A percentile compares a stretch with the other conserved stretches of the same genome.
phyloP scores from a whole-genome alignment of 2,888 invertebrate species.

The Atethmia centrago region DNA sequence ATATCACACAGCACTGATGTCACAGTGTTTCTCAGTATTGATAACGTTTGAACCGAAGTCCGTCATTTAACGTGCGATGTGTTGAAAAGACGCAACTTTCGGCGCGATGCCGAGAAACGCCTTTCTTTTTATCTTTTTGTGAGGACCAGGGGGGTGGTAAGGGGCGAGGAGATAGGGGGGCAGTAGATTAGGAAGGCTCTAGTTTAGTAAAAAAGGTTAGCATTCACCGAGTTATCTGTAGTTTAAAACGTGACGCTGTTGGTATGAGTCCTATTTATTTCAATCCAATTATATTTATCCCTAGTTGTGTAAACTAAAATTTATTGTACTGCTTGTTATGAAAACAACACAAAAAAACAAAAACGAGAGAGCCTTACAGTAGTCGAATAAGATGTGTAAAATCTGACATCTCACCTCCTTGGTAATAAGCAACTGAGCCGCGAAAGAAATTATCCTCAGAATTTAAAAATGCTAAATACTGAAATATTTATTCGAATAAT shows the following conservation, averaged over 20 bases:
- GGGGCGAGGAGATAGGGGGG: neutral
- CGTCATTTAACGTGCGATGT: slow-evolving; percentile 30
- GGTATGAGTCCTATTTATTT: neutral
- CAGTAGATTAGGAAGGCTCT: slow-evolving; percentile 46
- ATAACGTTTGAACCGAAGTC: neutral
- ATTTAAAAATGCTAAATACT: no score
- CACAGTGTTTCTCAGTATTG: neutral
- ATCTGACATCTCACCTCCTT: no score
- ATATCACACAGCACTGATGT: neutral
- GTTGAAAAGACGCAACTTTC: slow-evolving; percentile 70
- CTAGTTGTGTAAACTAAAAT: neutral
- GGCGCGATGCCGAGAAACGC: slow-evolving; percentile 54
- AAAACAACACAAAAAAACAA: neutral
- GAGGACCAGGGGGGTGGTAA: neutral
- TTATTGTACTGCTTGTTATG: neutral
- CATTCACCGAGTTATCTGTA: slow-evolving; percentile 27
- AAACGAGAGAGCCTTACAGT: no score
- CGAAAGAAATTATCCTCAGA: no score
- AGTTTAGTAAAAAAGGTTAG: slow-evolving; percentile 53
- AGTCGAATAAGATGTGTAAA: no score
- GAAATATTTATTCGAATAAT: no score
- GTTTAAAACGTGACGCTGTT: slow-evolving; percentile 6
- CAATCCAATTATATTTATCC: neutral
- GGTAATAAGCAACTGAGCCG: no score
- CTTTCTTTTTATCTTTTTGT: slow-evolving; percentile 57